These are phyloP conservation scores for Scylla paramamosain DNA, from an alignment of 1,140 invertebrate genomes.

Conservation along the genomic window DNA sequence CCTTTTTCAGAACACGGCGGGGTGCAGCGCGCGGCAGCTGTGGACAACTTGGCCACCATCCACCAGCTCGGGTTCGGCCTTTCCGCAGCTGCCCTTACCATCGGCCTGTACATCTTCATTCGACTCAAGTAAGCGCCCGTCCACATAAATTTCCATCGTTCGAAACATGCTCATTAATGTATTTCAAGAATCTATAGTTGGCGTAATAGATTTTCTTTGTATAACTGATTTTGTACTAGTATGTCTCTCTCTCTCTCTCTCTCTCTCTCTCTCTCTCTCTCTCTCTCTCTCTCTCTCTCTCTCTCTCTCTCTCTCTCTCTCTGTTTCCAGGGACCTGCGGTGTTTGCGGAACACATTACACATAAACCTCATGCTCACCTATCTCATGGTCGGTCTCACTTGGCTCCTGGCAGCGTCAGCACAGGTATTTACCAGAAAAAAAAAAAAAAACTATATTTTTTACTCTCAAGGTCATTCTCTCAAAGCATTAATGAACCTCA, in stretches of 20 bases:
- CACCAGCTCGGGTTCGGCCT: constrained; percentile 37
- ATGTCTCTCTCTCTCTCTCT: constrained; percentile 29
- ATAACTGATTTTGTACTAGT: too few relatives aligned
- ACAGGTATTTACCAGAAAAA: not conserved
- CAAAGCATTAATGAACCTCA: not conserved
- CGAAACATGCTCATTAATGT: too few relatives aligned
- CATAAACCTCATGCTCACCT: constrained; percentile 30
- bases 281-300: constrained; percentile 6
- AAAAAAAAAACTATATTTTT: not conserved
- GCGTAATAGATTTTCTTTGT: too few relatives aligned
- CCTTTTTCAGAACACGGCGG: not conserved
- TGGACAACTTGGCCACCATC: constrained; percentile 40
- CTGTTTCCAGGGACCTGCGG: not conserved
- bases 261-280: constrained; percentile 35
- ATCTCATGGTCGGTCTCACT: constrained; percentile 21
- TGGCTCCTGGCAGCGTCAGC: constrained; percentile 27
- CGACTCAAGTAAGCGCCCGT: constrained; percentile 39
- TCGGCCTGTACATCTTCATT: constrained; percentile 54
- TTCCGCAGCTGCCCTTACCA: constrained; percentile 30
- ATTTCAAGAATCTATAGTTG: not conserved
- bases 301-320: not conserved
- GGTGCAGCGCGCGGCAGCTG: not conserved
- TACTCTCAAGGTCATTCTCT: not conserved
- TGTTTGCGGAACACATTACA: constrained; percentile 25
- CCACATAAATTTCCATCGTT: not conserved